A percentile compares a stretch with the other conserved stretches of the same genome.
phyloP scores from a whole-genome alignment of 2,113 vertebrate genomes.

The Himantopus leucocephalus region DNA sequence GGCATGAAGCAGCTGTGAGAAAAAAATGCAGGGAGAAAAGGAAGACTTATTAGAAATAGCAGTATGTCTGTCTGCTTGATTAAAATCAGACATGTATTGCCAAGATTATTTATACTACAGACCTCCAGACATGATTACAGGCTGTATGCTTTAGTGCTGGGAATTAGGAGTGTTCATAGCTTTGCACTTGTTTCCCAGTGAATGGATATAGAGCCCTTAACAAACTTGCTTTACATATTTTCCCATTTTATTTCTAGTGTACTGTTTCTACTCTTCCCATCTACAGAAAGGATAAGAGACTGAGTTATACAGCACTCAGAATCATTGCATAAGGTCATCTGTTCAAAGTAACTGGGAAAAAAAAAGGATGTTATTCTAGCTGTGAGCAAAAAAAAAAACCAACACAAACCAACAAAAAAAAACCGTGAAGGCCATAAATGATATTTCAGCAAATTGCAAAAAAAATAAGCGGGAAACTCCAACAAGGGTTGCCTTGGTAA shows the following conservation, averaged over 20 bases:
- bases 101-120: background rate
- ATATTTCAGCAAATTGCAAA: background rate
- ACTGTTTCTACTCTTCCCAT: background rate
- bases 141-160: background rate
- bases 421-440: accelerated
- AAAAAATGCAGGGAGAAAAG: background rate
- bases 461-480: background rate
- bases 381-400: background rate
- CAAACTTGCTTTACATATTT: background rate
- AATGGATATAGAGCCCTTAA: background rate
- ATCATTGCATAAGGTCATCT: background rate
- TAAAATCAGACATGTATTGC: background rate
- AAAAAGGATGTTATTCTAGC: background rate
- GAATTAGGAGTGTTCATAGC: background rate
- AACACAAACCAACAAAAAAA: background rate
- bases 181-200: background rate
- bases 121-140: background rate
- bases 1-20: slow-evolving; percentile 85
- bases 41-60: background rate
- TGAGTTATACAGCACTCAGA: background rate
- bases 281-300: background rate
- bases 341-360: background rate
- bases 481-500: background rate
- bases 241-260: background rate
- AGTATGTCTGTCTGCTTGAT: background rate